Conservation (phyloP, 2,113 vertebrate species). For the Nothoprocta perdicaria region DNA sequence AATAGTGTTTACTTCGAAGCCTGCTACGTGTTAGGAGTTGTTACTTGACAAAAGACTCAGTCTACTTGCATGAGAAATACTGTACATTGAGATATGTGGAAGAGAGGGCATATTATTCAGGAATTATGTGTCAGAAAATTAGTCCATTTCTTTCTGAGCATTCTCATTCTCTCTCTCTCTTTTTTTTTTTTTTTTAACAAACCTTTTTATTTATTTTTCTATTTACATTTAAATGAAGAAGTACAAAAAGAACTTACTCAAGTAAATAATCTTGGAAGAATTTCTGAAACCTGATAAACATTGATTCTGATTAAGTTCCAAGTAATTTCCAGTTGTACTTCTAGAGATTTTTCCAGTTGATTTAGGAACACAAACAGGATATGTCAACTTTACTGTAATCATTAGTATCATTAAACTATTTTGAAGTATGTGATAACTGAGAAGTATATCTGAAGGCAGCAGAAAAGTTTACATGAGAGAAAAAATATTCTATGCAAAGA, state of each 20-base stretch:
- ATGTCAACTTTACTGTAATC: background rate
- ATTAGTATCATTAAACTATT: background rate
- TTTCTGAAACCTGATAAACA: constrained; percentile 4
- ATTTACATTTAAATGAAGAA: background rate
- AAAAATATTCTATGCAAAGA: background rate
- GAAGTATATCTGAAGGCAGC: background rate
- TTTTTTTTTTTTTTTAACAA: background rate
- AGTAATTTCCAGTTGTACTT: background rate
- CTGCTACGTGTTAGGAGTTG: background rate
- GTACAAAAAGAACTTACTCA: background rate
- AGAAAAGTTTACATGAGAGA: background rate
- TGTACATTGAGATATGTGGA: background rate
- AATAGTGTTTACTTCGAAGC: background rate
- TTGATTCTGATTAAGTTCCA: background rate
- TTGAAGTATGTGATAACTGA: background rate
- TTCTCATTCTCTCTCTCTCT: background rate
- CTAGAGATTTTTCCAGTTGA: background rate
- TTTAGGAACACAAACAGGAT: background rate
- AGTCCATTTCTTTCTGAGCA: background rate
- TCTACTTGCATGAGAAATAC: background rate
- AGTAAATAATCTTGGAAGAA: background rate
- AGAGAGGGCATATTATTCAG: background rate
- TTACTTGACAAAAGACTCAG: background rate
- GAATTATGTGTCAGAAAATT: background rate
- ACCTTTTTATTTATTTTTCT: background rate